Percentiles rank a stretch among this genome's conserved stretches.
phyloP scores from a whole-genome alignment of 2,888 invertebrate species.

The Microctonus aethiopoides region DNA sequence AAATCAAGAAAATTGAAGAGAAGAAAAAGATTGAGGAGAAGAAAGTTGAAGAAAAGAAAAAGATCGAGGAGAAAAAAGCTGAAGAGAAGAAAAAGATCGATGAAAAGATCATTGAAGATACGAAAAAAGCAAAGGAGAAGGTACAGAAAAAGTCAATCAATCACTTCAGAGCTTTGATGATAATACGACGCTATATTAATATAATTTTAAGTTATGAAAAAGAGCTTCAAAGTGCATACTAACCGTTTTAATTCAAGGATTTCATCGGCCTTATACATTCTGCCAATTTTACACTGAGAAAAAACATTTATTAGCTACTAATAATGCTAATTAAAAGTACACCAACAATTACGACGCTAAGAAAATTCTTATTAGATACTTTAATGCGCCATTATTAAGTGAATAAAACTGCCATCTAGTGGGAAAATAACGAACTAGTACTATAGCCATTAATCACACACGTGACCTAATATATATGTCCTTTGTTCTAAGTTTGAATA shows the following conservation, averaged over 20 bases:
- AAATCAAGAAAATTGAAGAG: constrained; percentile 60
- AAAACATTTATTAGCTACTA: too few relatives aligned
- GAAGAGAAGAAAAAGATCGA: constrained; percentile 65
- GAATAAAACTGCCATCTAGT: too few relatives aligned
- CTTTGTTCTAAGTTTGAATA: too few relatives aligned
- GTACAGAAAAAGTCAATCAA: constrained; percentile 35
- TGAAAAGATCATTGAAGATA: constrained; percentile 56
- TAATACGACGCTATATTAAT: constrained; percentile 32
- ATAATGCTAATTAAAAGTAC: too few relatives aligned
- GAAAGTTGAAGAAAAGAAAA: constrained; percentile 56
- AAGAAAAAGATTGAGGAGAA: constrained; percentile 65
- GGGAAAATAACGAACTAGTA: too few relatives aligned
- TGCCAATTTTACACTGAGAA: constrained; percentile 23
- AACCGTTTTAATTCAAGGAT: constrained; percentile 28
- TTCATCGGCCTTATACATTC: constrained; percentile 43
- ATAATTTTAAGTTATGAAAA: constrained; percentile 30
- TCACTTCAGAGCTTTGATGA: constrained; percentile 2
- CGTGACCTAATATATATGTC: too few relatives aligned
- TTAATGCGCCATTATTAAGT: too few relatives aligned
- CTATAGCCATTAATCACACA: too few relatives aligned
- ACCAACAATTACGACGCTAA: too few relatives aligned
- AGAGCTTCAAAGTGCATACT: constrained; percentile 37
- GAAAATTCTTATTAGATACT: too few relatives aligned
- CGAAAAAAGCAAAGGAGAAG: too few relatives aligned
- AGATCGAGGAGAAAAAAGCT: constrained; percentile 58